Conservation (phyloP, 2,113 vertebrate genomes). For the Ailurus styani region DNA sequence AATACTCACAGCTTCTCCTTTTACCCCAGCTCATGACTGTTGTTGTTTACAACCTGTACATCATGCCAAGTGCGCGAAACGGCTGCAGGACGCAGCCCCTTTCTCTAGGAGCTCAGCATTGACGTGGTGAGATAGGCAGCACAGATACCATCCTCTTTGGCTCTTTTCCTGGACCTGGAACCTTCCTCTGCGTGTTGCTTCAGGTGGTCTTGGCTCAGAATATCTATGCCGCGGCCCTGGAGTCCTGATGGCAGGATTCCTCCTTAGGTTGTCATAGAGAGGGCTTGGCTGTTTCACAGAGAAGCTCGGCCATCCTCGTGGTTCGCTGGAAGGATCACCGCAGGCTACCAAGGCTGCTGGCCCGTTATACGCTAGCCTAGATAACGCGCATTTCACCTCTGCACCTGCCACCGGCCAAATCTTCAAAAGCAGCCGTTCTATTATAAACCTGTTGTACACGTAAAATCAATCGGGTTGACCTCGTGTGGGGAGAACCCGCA, state of each 20-base stretch:
- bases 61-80: conserved; percentile 90
- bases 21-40: conserved; percentile 83
- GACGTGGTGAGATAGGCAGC: conserved; percentile 80
- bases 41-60: conserved; percentile 89
- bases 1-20: conserved; percentile 79
- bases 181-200: conserved; percentile 79
- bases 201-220: conserved; percentile 89
- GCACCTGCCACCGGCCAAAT: conserved; percentile 86
- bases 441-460: conserved; percentile 80
- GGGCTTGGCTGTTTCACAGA: conserved; percentile 90
- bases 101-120: conserved; percentile 80
- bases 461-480: conserved; percentile 75
- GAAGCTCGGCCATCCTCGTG: conserved; percentile 87
- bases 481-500: conserved; percentile 81
- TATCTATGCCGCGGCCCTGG: conserved; percentile 88
- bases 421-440: conserved; percentile 84
- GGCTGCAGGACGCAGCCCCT: conserved; percentile 83
- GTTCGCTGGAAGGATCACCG: conserved; percentile 84
- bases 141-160: conserved; percentile 56
- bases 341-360: conserved; percentile 83
- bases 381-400: conserved; percentile 85
- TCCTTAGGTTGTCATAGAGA: conserved; percentile 90
- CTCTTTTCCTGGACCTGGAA: conserved; percentile 64
- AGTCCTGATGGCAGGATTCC: conserved; percentile 84
- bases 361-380: conserved; percentile 87